phyloP scores from a whole-genome alignment of 1,140 invertebrate species.

The Drosophila lini region DNA sequence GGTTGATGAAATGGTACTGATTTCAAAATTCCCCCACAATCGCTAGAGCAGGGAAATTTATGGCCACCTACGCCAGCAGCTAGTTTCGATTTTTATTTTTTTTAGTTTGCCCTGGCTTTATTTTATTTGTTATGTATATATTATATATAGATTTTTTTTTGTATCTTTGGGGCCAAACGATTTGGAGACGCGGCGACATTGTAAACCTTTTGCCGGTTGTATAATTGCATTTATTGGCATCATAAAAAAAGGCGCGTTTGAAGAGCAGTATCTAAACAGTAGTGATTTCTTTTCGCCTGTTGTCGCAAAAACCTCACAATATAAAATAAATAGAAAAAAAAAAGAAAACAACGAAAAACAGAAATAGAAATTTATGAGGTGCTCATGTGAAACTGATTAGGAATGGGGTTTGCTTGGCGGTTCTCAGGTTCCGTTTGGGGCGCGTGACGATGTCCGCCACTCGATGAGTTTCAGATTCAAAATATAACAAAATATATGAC shows the following conservation, averaged over 20 bases:
- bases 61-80: constrained; percentile 53
- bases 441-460: constrained; percentile 49
- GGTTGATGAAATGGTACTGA: constrained; percentile 72
- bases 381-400: constrained; percentile 80
- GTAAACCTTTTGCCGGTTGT: constrained; percentile 57
- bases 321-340: constrained; percentile 19
- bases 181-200: constrained; percentile 42
- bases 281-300: constrained; percentile 73
- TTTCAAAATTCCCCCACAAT: constrained; percentile 72
- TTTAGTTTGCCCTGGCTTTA: constrained; percentile 18
- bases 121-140: constrained; percentile 7
- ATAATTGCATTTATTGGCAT: constrained; percentile 80
- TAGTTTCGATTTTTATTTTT: constrained; percentile 46
- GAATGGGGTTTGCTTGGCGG: constrained; percentile 34
- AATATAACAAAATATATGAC: constrained; percentile 24
- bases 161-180: constrained; percentile 42
- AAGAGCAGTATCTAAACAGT: constrained; percentile 81
- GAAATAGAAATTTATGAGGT: constrained; percentile 71
- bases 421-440: constrained; percentile 46
- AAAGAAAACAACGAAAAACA: constrained; percentile 7
- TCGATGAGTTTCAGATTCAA: constrained; percentile 30
- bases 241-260: constrained; percentile 71
- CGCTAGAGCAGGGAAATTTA: constrained; percentile 52
- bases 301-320: constrained; percentile 29
- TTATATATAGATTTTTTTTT: constrained; percentile 4